phyloP scores from a whole-genome alignment of 2,113 vertebrate genomes.

The Gobius niger region DNA sequence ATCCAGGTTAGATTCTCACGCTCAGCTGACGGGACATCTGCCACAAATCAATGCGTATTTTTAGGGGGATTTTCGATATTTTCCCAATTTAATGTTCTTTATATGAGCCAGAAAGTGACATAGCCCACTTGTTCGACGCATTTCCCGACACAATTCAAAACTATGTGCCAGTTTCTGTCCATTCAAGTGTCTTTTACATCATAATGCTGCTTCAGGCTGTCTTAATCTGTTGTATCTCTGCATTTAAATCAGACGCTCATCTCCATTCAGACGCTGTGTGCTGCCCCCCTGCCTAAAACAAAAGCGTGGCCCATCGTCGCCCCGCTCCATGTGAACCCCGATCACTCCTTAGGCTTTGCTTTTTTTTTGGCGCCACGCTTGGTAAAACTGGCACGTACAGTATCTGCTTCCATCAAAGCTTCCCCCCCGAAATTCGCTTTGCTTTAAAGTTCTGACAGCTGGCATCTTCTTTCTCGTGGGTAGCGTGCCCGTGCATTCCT shows the following conservation, averaged over 20 bases:
- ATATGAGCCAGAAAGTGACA: too few relatives aligned
- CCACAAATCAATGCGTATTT: conserved; percentile 20
- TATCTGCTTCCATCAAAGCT: conserved; percentile 1
- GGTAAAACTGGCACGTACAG: conserved; percentile 17
- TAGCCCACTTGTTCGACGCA: not conserved
- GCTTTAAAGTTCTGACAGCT: conserved; percentile 39
- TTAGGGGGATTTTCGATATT: not conserved
- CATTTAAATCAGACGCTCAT: not conserved
- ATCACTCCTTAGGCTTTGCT: not conserved
- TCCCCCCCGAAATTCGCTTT: conserved; percentile 19
- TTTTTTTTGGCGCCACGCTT: not conserved
- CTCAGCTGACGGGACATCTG: conserved; percentile 64
- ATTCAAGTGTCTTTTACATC: conserved; percentile 54
- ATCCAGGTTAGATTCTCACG: conserved; percentile 52
- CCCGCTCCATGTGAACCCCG: not conserved
- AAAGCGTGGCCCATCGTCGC: conserved; percentile 3
- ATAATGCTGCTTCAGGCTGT: conserved; percentile 35
- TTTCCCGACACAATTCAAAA: not conserved
- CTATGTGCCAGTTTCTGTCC: not conserved
- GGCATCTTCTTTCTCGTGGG: conserved; percentile 7
- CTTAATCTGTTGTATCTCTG: conserved; percentile 44
- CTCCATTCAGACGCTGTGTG: conserved; percentile 2
- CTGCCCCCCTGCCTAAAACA: conserved; percentile 9
- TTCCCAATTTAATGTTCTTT: too few relatives aligned
- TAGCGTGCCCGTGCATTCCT: conserved; percentile 46